Evolutionary conservation across 2,888 invertebrate species (phyloP).

Genomic region (Druceiella hillmani): DNA sequence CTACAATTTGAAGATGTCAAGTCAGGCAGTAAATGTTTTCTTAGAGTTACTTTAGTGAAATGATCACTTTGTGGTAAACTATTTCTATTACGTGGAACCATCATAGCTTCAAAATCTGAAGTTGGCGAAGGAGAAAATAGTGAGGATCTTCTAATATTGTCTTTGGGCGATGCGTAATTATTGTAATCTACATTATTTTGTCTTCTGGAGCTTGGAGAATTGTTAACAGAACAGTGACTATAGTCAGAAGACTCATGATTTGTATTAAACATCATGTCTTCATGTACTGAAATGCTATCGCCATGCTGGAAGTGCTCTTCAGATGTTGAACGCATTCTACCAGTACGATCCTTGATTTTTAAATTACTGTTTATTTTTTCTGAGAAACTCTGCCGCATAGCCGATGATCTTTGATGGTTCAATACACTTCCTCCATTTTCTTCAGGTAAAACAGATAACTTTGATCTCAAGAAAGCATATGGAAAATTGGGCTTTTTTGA

Average conservation of each 20-base stretch:
- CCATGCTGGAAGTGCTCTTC: slow-evolving; percentile 56
- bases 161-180: slow-evolving; percentile 32
- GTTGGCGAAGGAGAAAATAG: slow-evolving; percentile 45
- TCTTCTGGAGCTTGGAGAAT: slow-evolving; percentile 27
- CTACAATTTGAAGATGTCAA: slow-evolving; percentile 44
- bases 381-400: slow-evolving; percentile 49
- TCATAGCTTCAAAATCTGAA: slow-evolving; percentile 46
- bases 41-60: slow-evolving; percentile 37
- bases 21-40: slow-evolving; percentile 41
- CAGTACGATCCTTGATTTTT: slow-evolving; percentile 38
- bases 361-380: slow-evolving; percentile 43
- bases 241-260: slow-evolving; percentile 34
- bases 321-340: slow-evolving; percentile 52
- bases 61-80: slow-evolving; percentile 49
- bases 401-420: slow-evolving; percentile 41
- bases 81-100: slow-evolving; percentile 46
- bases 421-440: slow-evolving; percentile 56
- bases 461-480: slow-evolving; percentile 71
- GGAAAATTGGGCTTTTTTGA: slow-evolving; percentile 65
- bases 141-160: slow-evolving; percentile 41
- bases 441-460: slow-evolving; percentile 70
- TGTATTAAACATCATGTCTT: slow-evolving; percentile 41
- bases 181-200: slow-evolving; percentile 37
- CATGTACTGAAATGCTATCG: slow-evolving; percentile 47
- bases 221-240: slow-evolving; percentile 40